Conservation (phyloP, 2,797 vertebrate genomes). For the Botia kubotai region DNA sequence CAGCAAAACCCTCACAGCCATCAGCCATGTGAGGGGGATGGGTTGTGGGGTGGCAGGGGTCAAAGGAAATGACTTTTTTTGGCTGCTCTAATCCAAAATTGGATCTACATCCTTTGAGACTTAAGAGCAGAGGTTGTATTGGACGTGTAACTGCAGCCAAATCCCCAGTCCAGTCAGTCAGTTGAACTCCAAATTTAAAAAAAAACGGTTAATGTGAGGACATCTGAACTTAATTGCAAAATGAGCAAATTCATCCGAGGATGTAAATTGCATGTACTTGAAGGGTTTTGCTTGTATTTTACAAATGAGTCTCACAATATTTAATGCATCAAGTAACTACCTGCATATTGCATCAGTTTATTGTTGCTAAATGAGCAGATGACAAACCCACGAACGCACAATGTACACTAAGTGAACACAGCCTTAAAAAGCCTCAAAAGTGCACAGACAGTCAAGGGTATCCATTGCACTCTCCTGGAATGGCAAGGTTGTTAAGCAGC, state of each 20-base stretch:
- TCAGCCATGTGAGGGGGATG: constrained; percentile 63
- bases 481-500: not conserved
- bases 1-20: constrained; percentile 65
- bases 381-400: not conserved
- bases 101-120: constrained; percentile 78
- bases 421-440: not conserved
- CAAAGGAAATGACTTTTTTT: constrained; percentile 76
- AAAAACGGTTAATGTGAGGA: not conserved
- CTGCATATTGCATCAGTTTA: too few relatives aligned
- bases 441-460: not conserved
- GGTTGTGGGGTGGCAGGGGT: constrained; percentile 54
- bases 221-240: not conserved
- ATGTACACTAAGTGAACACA: not conserved
- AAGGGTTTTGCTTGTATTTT: not conserved
- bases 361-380: too few relatives aligned
- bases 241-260: not conserved
- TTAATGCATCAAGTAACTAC: too few relatives aligned
- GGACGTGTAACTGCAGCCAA: constrained; percentile 70
- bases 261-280: not conserved
- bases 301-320: too few relatives aligned
- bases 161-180: constrained; percentile 59
- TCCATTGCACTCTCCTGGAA: not conserved
- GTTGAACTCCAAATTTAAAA: not conserved
- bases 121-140: constrained; percentile 75
- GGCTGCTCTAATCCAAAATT: constrained; percentile 78